phyloP scores from a whole-genome alignment of 2,797 vertebrate species.

The Phrynocephalus vlangalii region DNA sequence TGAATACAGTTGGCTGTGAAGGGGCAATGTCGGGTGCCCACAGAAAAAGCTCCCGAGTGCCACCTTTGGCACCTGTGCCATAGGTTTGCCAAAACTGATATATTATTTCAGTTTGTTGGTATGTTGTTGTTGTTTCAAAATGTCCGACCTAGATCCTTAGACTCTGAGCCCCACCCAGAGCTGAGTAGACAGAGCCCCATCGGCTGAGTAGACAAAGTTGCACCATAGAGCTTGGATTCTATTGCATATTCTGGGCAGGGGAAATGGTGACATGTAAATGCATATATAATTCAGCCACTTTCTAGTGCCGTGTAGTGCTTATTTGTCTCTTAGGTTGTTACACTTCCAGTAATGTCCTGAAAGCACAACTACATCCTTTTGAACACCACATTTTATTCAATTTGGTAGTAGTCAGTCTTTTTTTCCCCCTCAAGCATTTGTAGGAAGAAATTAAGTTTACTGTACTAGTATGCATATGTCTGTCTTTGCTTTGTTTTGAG shows the following conservation, averaged over 20 bases:
- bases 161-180: too few species aligned
- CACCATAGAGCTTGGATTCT: background rate
- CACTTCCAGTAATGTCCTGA: background rate
- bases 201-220: background rate
- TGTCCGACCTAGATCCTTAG: too few species aligned
- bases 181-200: too few species aligned
- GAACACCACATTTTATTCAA: background rate
- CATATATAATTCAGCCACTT: background rate
- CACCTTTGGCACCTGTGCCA: too few species aligned
- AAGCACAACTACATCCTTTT: background rate
- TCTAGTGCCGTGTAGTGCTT: background rate
- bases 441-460: background rate
- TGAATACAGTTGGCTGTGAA: too few species aligned
- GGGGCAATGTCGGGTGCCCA: too few species aligned
- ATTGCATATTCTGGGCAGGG: background rate
- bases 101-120: too few species aligned
- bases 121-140: too few species aligned
- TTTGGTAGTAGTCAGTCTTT: background rate
- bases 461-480: background rate
- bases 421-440: background rate
- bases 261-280: background rate
- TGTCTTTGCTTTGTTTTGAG: slow-evolving; percentile 3
- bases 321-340: background rate
- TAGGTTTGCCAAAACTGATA: too few species aligned
- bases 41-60: too few species aligned